These are phyloP conservation scores for Microtus pennsylvanicus DNA, from an alignment of 2,113 vertebrate species.

Conservation along the genomic window DNA sequence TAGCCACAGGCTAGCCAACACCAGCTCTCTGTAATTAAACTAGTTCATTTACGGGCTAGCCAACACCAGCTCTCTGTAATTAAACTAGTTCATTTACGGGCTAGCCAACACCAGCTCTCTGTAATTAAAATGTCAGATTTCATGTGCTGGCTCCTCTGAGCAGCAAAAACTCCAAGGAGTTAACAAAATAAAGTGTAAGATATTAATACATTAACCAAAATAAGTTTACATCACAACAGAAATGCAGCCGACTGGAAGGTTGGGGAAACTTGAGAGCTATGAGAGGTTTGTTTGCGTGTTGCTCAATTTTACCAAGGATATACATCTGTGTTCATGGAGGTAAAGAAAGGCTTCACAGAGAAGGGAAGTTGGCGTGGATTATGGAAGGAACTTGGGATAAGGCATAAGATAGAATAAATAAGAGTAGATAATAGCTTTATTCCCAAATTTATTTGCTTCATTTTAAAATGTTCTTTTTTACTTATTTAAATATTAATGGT, in stretches of 20 bases:
- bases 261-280: not conserved
- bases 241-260: not conserved
- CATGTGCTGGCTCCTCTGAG: not conserved
- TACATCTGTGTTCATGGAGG: not conserved
- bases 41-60: not conserved
- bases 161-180: not conserved
- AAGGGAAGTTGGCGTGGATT: not conserved
- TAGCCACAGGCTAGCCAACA: not conserved
- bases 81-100: not conserved
- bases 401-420: not conserved
- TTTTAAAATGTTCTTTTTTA: slow-evolving; percentile 28
- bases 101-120: not conserved
- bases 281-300: not conserved
- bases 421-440: not conserved
- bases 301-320: not conserved
- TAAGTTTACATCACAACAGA: not conserved
- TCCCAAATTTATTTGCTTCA: not conserved
- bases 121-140: not conserved
- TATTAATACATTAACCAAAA: not conserved
- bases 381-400: not conserved
- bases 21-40: not conserved
- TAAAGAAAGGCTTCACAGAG: not conserved
- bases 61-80: not conserved
- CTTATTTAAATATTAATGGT: not conserved
- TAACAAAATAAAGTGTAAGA: not conserved